Base-by-base conservation (phyloP, 2,113 vertebrate species). In the Tinamus guttatus region DNA sequence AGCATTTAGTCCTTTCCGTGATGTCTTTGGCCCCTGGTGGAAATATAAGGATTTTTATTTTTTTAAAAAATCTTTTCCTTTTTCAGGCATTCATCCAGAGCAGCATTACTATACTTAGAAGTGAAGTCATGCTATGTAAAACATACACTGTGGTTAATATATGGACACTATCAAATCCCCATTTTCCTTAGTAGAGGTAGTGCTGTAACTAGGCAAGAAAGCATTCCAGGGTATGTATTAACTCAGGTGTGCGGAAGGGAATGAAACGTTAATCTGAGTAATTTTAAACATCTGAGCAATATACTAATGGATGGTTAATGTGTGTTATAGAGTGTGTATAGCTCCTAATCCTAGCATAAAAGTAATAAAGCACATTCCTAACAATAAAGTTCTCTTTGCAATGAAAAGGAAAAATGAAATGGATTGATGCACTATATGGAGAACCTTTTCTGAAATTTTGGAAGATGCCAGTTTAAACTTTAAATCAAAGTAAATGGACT, bases 91-190 rank as follows among this genome's bases (percentile, higher is more conserved):
- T 79, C 52, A 62, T 93, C 86, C 94, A 94, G 81, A 67, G 47
- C 49, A 79, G 85, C 93, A 95, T 93, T 60, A 67, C 95, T 89
- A 71, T 0, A 0, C 81, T 80, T 28, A 87, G 94, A 95, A 87
- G 62, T 82, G 47, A 95, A 94, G 75, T 93, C 71, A 94, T 80
- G 47, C 82, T 90, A 41, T 94, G 65, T 93, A 97, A 95, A 95
- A 95, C 79, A 85, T 70, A 34, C 24, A 32, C 75, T 93, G 18
- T 94, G 89, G 96, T 87, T 96, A 91, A 97, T 95, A 83, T 70
- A 91, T 70, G 63, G 68, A 67, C 83, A 79, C 81, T 94, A 91
- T 96, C 89, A 95, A 85, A 63, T 89, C 51, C 45, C 38, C 38
- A 16, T 65, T 91, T 95, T 93, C 63, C 75, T 41, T 82, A 63